Conservation (phyloP, 2,888 invertebrate genomes). For the Frankliniella intonsa region DNA sequence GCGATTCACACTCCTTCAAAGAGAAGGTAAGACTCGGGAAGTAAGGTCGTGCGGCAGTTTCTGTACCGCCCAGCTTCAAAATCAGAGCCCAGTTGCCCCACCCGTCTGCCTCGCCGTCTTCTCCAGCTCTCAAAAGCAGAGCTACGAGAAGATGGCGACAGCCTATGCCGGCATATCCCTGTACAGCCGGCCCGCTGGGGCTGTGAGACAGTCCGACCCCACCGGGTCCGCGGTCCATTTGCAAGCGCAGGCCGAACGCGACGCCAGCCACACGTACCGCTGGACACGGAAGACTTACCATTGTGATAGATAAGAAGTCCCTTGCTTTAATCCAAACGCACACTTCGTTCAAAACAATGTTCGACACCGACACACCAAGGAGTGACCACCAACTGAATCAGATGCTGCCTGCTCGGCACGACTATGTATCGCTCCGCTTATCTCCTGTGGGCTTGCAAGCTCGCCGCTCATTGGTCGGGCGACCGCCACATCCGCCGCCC, state of each 20-base stretch:
- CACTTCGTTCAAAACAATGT: background rate
- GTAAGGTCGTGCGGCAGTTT: too few species aligned
- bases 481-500: background rate
- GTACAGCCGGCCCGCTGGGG: background rate
- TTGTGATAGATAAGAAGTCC: slow-evolving; percentile 10
- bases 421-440: background rate
- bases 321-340: background rate
- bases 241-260: background rate
- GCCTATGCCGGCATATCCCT: background rate
- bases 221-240: background rate
- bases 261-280: background rate
- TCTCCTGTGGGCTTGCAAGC: background rate
- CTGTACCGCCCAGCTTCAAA: too few species aligned
- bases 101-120: too few species aligned
- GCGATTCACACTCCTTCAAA: background rate
- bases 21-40: too few species aligned
- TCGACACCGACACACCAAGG: slow-evolving; percentile 3
- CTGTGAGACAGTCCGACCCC: background rate
- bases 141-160: slow-evolving; percentile 14
- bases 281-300: background rate
- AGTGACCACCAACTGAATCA: background rate
- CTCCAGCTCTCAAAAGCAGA: background rate
- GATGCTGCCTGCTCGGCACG: background rate
- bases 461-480: background rate
- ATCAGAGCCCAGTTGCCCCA: too few species aligned